Evolutionary conservation across 2,113 vertebrate genomes (phyloP), one percentile per base, ranked within the genome.

Genomic region (Orcinus orca): DNA sequence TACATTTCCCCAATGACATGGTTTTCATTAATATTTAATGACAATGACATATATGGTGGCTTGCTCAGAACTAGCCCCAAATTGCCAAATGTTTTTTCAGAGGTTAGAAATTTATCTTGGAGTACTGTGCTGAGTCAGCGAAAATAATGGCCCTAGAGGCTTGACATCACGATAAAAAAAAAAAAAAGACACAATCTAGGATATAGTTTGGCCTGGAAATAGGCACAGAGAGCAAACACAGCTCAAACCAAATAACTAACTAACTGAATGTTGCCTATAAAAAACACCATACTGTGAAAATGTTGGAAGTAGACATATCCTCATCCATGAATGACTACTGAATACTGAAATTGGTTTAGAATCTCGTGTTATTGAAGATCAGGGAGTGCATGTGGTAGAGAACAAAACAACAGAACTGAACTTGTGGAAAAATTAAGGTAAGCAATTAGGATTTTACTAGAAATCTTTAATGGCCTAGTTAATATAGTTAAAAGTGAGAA

Each of bases 1-100:
- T 11, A 4, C 7, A 68, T 70, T 70, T 93, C 26, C 3, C 13
- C 60, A 70, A 50, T 74, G 31, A 2, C 36, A 47, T 76, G 21
- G 13, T 18, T 88, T 88, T 81, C 33, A 33, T 79, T 88, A 95
- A 29, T 17, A 33, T 85, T 67, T 50, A 74, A 44, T 71, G 20
- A 1, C 18, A 41, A 55, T 86, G 29, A 29, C 6, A 55, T 55
- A 18, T 18, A 60, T 50, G 74, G 18, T 55, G 13, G 26, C 20
- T 90, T 68, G 25, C 65, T 74, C 18, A 94, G 14, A 5, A 41
- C 23, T 68, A 88, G 18, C 1, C 2, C 8, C 47, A 47, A 67
- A 53, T 5, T 25, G 5, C 10, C 58, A 81, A 55, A 23, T 50
- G 1, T n/a, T 50, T 77, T 79, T 13, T 26, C 8, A 20, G 18